Evolutionary conservation across 2,888 invertebrate genomes (phyloP), one percentile per base, ranked within the genome.

Genomic region (Conops quadrifasciatus): DNA sequence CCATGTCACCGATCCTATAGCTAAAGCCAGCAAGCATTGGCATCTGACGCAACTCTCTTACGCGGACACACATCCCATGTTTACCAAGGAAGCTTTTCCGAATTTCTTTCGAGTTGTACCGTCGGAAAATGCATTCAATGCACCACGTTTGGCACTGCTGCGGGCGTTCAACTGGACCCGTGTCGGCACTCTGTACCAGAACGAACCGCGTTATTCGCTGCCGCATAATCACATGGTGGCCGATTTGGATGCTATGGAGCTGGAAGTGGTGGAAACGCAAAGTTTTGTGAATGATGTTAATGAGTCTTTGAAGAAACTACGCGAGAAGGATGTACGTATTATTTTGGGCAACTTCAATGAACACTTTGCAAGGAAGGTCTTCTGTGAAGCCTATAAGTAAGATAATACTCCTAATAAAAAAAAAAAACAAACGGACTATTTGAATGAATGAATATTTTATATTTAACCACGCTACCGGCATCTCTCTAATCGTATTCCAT

Each of bases 51-150:
- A 97, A 93, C 87, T 98, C 11, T 97, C 97, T 16, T 98, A 97
- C 86, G 97, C 97, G 5, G 98, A 98, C 86, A 98, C 97, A 4
- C 97, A 98, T 87, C 98, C 98, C 1, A 96, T 97, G 94, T 96
- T 97, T 87, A 95, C 95, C 7, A 93, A 92, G 81, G 92, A 94
- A 80, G 94, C 94, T 77, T 98, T 96, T 85, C 97, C 97, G 11
- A 96, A 97, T 86, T 97, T 98, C 89, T 98, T 96, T 87, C 92
- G 98, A 65, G 95, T 97, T 74, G 97, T 97, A 24, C 98, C 98
- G 0, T 96, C 96, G 68, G 97, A 98, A 86, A 96, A 95, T 83
- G 97, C 97, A 65, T 97, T 97, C 88, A 98, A 98, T 87, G 91
- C 93, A 24, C 97, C 98, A 0, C 89, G 97, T 36, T 90, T 98